Evolutionary conservation across 2,888 invertebrate genomes (phyloP).

Genomic region (Alsophila aescularia): DNA sequence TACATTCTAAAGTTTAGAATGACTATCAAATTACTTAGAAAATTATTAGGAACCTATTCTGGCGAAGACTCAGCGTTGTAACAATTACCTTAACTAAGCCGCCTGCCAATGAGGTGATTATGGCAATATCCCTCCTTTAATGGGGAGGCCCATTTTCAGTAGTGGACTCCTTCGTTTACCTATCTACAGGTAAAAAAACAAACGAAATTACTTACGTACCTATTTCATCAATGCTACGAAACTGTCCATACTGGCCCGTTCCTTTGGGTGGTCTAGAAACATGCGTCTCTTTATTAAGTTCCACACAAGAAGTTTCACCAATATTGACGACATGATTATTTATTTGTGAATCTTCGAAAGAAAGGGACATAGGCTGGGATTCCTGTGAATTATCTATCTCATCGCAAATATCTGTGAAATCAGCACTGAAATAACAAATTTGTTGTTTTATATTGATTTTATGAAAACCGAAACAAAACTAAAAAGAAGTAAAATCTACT

Average conservation of each 20-base stretch:
- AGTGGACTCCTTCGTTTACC: no score
- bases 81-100: no score
- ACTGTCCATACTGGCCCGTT: constrained; percentile 66
- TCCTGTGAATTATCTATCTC: constrained; percentile 66
- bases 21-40: no score
- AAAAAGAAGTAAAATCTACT: constrained; percentile 23
- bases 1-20: no score
- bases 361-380: constrained; percentile 71
- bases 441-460: neutral
- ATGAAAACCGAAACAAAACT: neutral
- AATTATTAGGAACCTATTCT: no score
- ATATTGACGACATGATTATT: constrained; percentile 3
- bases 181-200: no score
- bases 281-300: constrained; percentile 3
- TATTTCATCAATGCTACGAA: constrained; percentile 72
- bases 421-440: constrained; percentile 48
- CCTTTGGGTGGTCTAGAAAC: constrained; percentile 53
- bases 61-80: no score
- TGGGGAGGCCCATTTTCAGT: no score
- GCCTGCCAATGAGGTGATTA: no score
- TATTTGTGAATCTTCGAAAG: constrained; percentile 40
- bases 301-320: constrained; percentile 2
- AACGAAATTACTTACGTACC: constrained; percentile 44
- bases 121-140: no score
- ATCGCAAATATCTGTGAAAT: constrained; percentile 66